Conservation (phyloP, 2,888 invertebrate species). For the Apamea epomidion region DNA sequence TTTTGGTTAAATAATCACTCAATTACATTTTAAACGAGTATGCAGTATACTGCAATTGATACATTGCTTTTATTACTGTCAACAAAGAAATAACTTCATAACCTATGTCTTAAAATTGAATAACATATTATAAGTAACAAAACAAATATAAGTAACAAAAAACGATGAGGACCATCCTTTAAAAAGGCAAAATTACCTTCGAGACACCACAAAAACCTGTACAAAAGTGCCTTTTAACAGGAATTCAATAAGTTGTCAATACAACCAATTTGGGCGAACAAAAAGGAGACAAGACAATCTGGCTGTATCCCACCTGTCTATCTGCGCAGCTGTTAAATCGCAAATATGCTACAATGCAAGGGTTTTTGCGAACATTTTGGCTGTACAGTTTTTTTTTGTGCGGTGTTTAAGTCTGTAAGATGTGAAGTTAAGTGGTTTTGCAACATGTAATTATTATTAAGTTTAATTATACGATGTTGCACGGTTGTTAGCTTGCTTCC, state of each 20-base stretch:
- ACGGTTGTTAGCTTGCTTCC: not conserved
- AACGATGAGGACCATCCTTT: not conserved
- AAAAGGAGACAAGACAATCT: slow-evolving; percentile 49
- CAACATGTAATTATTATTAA: not conserved
- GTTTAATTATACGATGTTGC: not conserved
- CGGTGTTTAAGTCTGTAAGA: not conserved
- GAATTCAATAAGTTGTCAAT: slow-evolving; percentile 49
- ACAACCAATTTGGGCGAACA: slow-evolving; percentile 41
- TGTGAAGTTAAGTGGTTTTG: slow-evolving; percentile 8
- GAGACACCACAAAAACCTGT: not conserved
- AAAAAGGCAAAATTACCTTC: slow-evolving; percentile 4
- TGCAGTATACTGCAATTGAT: not conserved
- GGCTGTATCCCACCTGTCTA: slow-evolving; percentile 40
- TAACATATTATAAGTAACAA: not conserved
- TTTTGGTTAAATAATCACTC: no score
- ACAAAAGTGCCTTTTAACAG: slow-evolving; percentile 15
- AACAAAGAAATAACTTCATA: not conserved
- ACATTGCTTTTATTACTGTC: not conserved
- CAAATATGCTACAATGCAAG: slow-evolving; percentile 29
- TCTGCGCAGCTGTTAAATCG: slow-evolving; percentile 43
- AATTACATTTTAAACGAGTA: not conserved
- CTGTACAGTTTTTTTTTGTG: not conserved
- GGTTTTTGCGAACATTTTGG: slow-evolving; percentile 34
- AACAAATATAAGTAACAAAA: no score
- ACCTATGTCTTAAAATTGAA: not conserved